Conservation (phyloP, 2,797 vertebrate genomes). For the Channallabes apus region DNA sequence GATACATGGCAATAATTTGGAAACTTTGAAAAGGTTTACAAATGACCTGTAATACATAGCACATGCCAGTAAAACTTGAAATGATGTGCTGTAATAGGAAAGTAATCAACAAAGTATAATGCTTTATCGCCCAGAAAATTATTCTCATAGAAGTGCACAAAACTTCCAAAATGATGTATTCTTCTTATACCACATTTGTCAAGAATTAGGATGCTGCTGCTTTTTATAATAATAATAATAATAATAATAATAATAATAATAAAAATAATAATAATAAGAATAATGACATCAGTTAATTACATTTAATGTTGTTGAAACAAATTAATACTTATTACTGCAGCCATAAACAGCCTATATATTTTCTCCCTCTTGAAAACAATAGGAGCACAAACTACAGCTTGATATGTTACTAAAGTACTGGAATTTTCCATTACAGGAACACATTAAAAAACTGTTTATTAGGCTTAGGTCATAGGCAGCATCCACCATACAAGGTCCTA, state of each 20-base stretch:
- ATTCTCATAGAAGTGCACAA: background rate
- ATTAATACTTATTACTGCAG: background rate
- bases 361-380: background rate
- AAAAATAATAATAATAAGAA: too few relatives aligned
- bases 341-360: background rate
- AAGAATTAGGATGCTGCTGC: background rate
- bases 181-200: background rate
- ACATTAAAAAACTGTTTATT: background rate
- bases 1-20: too few relatives aligned
- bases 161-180: background rate
- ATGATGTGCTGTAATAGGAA: background rate
- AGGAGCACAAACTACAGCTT: background rate
- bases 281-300: background rate
- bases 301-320: background rate
- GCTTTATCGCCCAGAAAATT: background rate
- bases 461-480: background rate
- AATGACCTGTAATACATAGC: too few relatives aligned
- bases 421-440: background rate
- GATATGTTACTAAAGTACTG: background rate
- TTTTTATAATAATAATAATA: background rate
- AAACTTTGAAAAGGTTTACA: too few relatives aligned
- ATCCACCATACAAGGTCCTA: background rate
- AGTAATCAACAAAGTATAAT: background rate
- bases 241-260: background rate
- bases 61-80: background rate